A percentile compares a stretch with the other conserved stretches of the same genome.
Conservation (phyloP, 1,140 invertebrate species). For the Drosophila orosa region DNA sequence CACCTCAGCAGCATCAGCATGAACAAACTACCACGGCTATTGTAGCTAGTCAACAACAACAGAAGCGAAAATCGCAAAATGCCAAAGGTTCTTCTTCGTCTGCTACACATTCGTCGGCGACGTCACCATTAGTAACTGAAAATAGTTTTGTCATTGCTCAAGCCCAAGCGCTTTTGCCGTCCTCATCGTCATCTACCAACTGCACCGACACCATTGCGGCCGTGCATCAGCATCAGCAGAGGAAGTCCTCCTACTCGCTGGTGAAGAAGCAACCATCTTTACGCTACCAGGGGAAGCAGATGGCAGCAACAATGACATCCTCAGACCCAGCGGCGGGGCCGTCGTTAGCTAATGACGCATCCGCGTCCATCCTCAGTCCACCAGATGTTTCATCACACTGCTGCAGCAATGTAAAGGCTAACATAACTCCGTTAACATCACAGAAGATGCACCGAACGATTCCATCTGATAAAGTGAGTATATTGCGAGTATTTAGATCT, state of each 20-base stretch:
- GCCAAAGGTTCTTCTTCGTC: conserved; percentile 34
- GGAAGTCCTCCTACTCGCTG: conserved; percentile 26
- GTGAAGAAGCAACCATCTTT: conserved; percentile 27
- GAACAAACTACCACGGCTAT: conserved; percentile 29
- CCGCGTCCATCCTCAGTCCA: conserved; percentile 31
- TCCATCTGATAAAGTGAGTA: conserved; percentile 71
- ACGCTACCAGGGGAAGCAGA: conserved; percentile 18
- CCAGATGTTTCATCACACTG: conserved; percentile 40
- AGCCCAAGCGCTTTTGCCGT: conserved; percentile 19
- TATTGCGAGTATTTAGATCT: background rate
- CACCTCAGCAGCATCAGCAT: conserved; percentile 30
- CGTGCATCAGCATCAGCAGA: conserved; percentile 44
- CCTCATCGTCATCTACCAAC: conserved; percentile 13
- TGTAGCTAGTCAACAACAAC: conserved; percentile 43
- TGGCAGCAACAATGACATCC: conserved; percentile 18
- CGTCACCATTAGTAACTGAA: conserved; percentile 35
- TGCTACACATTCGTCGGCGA: conserved; percentile 11
- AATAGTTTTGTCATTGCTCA: conserved; percentile 18
- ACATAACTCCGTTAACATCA: conserved; percentile 53
- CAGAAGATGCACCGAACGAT: conserved; percentile 69
- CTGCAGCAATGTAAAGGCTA: conserved; percentile 45
- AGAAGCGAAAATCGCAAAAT: conserved; percentile 36
- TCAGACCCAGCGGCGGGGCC: conserved; percentile 19
- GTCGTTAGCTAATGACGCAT: conserved; percentile 13
- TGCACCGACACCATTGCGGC: conserved; percentile 42